Base-by-base conservation (phyloP, 2,888 invertebrate genomes). In the Nymphalis c-album region DNA sequence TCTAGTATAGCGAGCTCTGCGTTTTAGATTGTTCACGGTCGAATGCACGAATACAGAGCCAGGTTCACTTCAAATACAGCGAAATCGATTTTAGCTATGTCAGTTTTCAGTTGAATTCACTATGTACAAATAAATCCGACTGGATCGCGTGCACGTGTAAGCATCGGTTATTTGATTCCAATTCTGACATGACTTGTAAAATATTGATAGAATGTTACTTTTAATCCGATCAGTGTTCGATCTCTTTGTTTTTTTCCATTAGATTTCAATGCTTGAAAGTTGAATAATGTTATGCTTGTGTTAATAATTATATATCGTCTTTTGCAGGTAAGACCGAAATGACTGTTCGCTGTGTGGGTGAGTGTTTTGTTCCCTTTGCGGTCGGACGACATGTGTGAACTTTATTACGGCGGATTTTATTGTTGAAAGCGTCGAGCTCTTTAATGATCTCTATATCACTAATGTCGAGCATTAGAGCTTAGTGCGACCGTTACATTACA, bases 261-360 rank as follows among this genome's bases (percentile, higher is more conserved):
- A 35, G 47, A 51, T 50, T 1, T 47, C 45, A 26, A 45, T 45
- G 20, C 47, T 22, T 22, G 17, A 40, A 13, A 16, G 7, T 53
- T 53, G 26, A 17, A 53, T 22, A 13, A 13, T 17, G 22, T 10
- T 40, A 40, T 8, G 26, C 5, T 35, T 40, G 50, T 63, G 61
- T 61, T 72, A 80, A 77, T 84, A 84, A 86, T 81, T 60, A 53
- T 63, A 26, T 76, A 79, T 80, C 85, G 78, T 85, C 78, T 78
- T 74, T 87, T 81, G 80, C 88, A 89, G 90, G 89, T 89, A 89
- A 88, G 87, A 77, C 75, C 75, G 76, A 81, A 82, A 82, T 78
- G 80, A 83, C 77, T 71, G 10, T 10, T 40, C 40, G 13, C 13
- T 40, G 70, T 77, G 79, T 85, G 75, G 78, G 79, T 80, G 85